Percentiles rank a stretch among this genome's conserved stretches.
phyloP scores from a whole-genome alignment of 2,888 invertebrate species.

The Melieria picta region DNA sequence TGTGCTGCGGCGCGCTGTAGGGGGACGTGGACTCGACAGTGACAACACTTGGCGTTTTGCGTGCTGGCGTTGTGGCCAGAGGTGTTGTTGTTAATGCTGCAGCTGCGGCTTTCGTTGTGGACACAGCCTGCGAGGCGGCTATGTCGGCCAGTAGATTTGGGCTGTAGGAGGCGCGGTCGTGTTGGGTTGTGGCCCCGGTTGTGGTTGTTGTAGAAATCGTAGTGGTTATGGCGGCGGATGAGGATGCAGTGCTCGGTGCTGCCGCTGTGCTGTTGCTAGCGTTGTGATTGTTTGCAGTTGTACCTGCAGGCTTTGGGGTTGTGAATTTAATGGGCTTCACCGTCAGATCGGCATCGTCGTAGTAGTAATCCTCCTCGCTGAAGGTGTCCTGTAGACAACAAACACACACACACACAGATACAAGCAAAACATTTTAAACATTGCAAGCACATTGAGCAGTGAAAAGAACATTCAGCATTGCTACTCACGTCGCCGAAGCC shows the following conservation, averaged over 20 bases:
- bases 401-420: background rate
- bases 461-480: too few relatives aligned
- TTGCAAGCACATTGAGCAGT: background rate
- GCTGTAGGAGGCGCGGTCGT: constrained; percentile 37
- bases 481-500: constrained; percentile 58
- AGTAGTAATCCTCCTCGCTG: constrained; percentile 61
- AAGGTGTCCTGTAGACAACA: constrained; percentile 51
- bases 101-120: background rate
- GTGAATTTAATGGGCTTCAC: constrained; percentile 54
- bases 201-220: background rate
- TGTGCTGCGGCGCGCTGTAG: background rate
- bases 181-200: background rate
- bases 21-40: constrained; percentile 44
- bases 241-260: constrained; percentile 1
- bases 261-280: too few relatives aligned
- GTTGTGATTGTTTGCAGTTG: constrained; percentile 21
- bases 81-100: background rate
- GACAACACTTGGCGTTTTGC: constrained; percentile 45
- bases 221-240: background rate
- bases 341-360: constrained; percentile 62
- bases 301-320: constrained; percentile 46
- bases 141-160: constrained; percentile 51
- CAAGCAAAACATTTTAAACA: background rate
- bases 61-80: background rate
- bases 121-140: constrained; percentile 41